Evolutionary conservation across 64 coral and sea anemone genomes (phyloP).

Genomic region (Dendronephthya gigantea): DNA sequence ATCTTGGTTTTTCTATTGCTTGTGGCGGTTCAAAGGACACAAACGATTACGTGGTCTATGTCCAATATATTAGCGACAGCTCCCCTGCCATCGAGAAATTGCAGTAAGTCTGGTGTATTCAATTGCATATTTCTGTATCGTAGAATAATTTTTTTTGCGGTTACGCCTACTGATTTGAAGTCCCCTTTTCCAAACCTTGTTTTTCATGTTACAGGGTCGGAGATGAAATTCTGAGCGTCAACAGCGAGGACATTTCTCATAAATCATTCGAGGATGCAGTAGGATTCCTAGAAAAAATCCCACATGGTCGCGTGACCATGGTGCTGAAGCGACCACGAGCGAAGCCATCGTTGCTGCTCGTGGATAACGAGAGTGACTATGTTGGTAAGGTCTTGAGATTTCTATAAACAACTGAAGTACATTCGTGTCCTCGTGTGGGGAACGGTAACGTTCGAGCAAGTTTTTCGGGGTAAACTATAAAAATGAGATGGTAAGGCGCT

Average conservation of each 20-base stretch:
- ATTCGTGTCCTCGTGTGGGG: too few relatives aligned
- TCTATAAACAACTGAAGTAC: background rate
- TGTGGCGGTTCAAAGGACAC: background rate
- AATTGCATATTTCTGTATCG: too few relatives aligned
- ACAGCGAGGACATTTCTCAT: background rate
- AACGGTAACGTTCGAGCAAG: too few relatives aligned
- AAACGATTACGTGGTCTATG: background rate
- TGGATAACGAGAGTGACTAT: background rate
- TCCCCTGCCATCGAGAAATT: background rate
- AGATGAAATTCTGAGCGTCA: background rate
- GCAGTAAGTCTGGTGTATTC: background rate
- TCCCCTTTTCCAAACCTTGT: background rate
- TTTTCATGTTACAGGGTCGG: background rate
- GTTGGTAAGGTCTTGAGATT: background rate
- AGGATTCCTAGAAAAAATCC: background rate
- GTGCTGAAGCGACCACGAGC: background rate
- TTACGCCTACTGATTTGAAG: too few relatives aligned
- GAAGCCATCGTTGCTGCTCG: background rate
- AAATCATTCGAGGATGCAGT: background rate
- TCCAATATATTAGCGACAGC: slow-evolving; percentile 9
- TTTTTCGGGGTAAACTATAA: too few relatives aligned
- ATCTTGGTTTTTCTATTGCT: slow-evolving; percentile 1
- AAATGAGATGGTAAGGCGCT: too few relatives aligned
- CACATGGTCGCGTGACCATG: background rate
- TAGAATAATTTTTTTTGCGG: background rate